phyloP scores from a whole-genome alignment of 2,888 invertebrate species.

The Geophilus truncorum region DNA sequence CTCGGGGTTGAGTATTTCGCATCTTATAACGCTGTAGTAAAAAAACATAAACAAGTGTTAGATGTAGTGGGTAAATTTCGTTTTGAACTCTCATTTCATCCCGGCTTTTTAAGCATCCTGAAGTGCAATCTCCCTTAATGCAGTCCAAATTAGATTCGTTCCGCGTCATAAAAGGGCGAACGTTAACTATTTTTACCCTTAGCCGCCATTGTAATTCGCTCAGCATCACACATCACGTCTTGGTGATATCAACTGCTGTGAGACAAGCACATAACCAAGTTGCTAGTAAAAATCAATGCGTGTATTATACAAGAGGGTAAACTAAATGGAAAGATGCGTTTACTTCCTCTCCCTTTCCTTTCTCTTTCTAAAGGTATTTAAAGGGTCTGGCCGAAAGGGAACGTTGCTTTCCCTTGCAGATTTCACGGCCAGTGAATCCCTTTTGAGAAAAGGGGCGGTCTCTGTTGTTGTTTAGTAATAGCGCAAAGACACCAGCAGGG shows the following conservation, averaged over 20 bases:
- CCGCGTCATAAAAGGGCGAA: conserved; percentile 27
- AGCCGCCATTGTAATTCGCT: conserved; percentile 27
- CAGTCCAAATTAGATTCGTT: conserved; percentile 27
- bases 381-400: not conserved
- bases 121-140: conserved; percentile 24
- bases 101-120: conserved; percentile 6
- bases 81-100: conserved; percentile 16
- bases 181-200: conserved; percentile 24
- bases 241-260: conserved; percentile 24
- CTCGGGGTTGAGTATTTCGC: not conserved
- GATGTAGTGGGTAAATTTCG: conserved; percentile 3
- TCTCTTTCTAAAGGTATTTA: conserved; percentile 20
- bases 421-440: conserved; percentile 5
- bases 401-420: conserved; percentile 25
- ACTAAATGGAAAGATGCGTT: conserved; percentile 23
- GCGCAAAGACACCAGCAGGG: conserved; percentile 5
- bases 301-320: conserved; percentile 21
- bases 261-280: conserved; percentile 25
- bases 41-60: conserved; percentile 6
- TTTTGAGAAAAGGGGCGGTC: not conserved
- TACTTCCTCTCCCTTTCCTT: not conserved
- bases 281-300: conserved; percentile 13
- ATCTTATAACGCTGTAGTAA: not conserved
- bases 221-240: conserved; percentile 25
- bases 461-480: conserved; percentile 12